Evolutionary conservation across 2,113 vertebrate species (phyloP).

Genomic region (Symphodus melops): DNA sequence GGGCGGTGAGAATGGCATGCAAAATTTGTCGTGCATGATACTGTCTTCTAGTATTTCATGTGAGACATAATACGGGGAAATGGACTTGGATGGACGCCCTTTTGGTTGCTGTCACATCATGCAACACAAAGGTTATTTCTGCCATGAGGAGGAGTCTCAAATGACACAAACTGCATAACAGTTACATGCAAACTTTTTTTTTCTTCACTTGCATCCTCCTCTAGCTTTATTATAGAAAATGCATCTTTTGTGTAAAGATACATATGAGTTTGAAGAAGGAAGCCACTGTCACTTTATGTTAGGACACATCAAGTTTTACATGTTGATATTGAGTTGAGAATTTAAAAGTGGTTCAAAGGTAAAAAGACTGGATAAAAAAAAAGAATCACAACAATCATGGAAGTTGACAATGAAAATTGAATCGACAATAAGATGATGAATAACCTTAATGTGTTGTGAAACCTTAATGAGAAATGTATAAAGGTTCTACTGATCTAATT

Average conservation of each 20-base stretch:
- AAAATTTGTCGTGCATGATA: background rate
- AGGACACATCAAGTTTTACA: background rate
- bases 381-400: too few species aligned
- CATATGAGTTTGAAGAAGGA: background rate
- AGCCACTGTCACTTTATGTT: background rate
- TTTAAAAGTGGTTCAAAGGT: background rate
- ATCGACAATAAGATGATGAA: too few species aligned
- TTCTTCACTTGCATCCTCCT: background rate
- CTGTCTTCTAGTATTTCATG: constrained; percentile 14
- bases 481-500: too few species aligned
- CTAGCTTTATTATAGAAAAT: background rate
- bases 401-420: too few species aligned
- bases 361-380: too few species aligned
- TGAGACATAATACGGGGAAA: constrained; percentile 16
- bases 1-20: background rate
- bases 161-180: constrained; percentile 23
- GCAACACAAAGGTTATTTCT: constrained; percentile 50
- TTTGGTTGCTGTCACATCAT: constrained; percentile 31
- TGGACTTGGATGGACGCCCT: constrained; percentile 35
- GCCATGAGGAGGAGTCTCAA: constrained; percentile 17
- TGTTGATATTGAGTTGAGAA: background rate
- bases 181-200: background rate
- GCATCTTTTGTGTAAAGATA: background rate
- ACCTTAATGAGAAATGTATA: too few species aligned
- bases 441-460: too few species aligned